These are phyloP conservation scores for Atrina japonica DNA, from an alignment of 2,888 invertebrate genomes.

Conservation along the genomic window DNA sequence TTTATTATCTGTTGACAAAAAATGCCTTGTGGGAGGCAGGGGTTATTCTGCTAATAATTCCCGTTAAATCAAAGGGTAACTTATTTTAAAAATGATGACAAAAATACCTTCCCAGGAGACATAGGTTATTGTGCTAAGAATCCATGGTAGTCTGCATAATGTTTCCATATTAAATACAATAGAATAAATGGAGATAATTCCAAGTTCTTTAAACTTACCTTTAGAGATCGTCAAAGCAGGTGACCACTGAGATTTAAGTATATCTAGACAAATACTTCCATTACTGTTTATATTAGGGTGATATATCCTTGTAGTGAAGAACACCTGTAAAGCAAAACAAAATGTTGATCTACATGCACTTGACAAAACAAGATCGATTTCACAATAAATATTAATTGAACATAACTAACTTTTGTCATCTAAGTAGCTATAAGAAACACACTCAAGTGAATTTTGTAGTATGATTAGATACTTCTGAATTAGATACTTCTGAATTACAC, in stretches of 20 bases:
- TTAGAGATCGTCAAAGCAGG: slow-evolving; percentile 99
- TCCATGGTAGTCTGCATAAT: background rate
- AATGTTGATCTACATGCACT: background rate
- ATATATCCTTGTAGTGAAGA: slow-evolving; percentile 99
- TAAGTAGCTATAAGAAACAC: background rate
- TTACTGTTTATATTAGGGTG: too few species aligned
- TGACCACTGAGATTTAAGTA: slow-evolving; percentile 99
- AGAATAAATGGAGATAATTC: too few species aligned
- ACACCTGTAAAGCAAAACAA: slow-evolving; percentile 85
- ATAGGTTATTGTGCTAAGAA: background rate
- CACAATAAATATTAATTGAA: background rate
- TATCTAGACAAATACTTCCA: slow-evolving; percentile 99
- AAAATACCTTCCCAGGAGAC: background rate
- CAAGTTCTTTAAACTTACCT: slow-evolving; percentile 85
- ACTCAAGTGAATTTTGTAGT: too few species aligned
- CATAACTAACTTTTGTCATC: background rate
- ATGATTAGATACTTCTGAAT: too few species aligned
- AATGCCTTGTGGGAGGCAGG: too few species aligned
- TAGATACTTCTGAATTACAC: too few species aligned
- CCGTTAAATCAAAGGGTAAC: too few species aligned
- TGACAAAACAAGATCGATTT: background rate
- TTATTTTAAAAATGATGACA: too few species aligned
- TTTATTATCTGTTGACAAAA: too few species aligned
- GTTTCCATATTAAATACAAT: background rate
- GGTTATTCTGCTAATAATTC: too few species aligned